Evolutionary conservation across 2,888 invertebrate genomes (phyloP).

Genomic region (Andrena minutula): DNA sequence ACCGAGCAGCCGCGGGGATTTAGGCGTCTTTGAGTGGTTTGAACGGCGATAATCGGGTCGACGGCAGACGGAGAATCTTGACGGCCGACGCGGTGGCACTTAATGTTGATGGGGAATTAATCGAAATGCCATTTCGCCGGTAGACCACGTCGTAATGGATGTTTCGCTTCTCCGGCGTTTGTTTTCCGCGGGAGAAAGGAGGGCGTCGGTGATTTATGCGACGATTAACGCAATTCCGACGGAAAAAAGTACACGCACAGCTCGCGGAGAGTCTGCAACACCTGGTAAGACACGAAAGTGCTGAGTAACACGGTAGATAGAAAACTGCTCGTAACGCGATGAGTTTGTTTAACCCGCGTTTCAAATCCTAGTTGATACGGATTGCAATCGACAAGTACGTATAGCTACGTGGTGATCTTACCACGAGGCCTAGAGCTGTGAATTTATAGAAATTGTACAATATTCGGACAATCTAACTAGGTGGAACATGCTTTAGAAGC

Average conservation of each 20-base stretch:
- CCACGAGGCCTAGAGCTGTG: too few species aligned
- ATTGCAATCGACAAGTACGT: background rate
- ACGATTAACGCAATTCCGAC: conserved; percentile 40
- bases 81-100: conserved; percentile 27
- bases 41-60: conserved; percentile 59
- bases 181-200: conserved; percentile 44
- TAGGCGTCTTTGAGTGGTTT: conserved; percentile 54
- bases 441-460: too few species aligned
- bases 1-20: conserved; percentile 48
- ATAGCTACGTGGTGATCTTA: background rate
- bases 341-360: background rate
- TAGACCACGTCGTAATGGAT: conserved; percentile 34
- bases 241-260: background rate
- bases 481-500: too few species aligned
- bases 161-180: conserved; percentile 46
- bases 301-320: conserved; percentile 18
- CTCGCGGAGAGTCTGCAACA: conserved; percentile 12
- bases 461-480: too few species aligned
- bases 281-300: conserved; percentile 12
- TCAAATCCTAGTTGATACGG: conserved; percentile 8
- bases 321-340: background rate
- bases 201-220: conserved; percentile 46
- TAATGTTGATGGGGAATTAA: conserved; percentile 50
- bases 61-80: conserved; percentile 45
- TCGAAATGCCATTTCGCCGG: conserved; percentile 47